These are phyloP conservation scores for Synergus laeviventris DNA, from an alignment of 2,888 invertebrate genomes.

Conservation along the genomic window DNA sequence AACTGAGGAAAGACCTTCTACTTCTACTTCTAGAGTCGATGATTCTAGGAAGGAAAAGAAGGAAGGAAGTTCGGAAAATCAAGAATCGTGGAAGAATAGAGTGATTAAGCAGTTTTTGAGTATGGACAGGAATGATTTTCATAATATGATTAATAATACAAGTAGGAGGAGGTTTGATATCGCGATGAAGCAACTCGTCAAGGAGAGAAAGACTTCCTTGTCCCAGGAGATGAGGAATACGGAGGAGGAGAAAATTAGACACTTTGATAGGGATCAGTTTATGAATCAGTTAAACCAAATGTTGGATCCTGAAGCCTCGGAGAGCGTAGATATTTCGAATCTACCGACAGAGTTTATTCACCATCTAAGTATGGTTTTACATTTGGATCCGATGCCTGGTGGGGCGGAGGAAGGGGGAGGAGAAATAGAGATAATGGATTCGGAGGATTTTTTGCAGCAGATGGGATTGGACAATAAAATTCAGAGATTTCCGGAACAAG, in stretches of 20 bases:
- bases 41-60: constrained; percentile 42
- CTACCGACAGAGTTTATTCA: constrained; percentile 80
- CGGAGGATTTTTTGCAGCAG: background rate
- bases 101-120: constrained; percentile 71
- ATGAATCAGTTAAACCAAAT: constrained; percentile 77
- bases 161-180: constrained; percentile 72
- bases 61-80: constrained; percentile 47
- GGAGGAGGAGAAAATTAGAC: constrained; percentile 70
- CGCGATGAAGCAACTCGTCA: constrained; percentile 72
- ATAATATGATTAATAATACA: constrained; percentile 73
- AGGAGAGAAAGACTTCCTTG: constrained; percentile 66
- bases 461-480: constrained; percentile 8
- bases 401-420: constrained; percentile 10
- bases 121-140: constrained; percentile 74
- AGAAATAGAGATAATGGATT: constrained; percentile 3
- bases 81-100: constrained; percentile 68
- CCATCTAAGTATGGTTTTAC: constrained; percentile 79
- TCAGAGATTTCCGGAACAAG: background rate
- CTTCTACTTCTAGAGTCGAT: background rate
- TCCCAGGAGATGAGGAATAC: constrained; percentile 67
- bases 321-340: constrained; percentile 78
- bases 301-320: constrained; percentile 78
- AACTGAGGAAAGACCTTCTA: background rate
- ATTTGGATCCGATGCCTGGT: constrained; percentile 66
- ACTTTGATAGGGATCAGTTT: constrained; percentile 70